Base-by-base conservation (phyloP, 2,888 invertebrate species). In the Lithophane ornitopus region DNA sequence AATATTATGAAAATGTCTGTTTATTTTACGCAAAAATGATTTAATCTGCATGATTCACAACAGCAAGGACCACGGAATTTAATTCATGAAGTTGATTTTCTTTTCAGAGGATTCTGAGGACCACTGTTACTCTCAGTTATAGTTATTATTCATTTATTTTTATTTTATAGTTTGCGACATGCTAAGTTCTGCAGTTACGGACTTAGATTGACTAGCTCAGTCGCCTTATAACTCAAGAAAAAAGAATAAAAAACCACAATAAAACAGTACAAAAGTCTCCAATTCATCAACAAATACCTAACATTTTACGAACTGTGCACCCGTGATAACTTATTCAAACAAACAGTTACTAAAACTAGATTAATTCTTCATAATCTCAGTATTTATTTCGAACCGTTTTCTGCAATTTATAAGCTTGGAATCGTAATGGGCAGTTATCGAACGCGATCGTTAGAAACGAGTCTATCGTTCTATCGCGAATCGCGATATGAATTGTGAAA, bases 401-500 rank as follows among this genome's bases (percentile, higher is more conserved):
- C 72, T 73, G 54, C 79, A 62, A 74, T 74, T 80, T 87, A 77
- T 80, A 80, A 74, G 74, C 74, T 80, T 68, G 11, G 65, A 49
- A 73, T 70, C 34, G 28, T 85, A 86, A 86, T 81, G 28, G 75
- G 22, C 66, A 70, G 80, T 76, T 87, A 84, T 87, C 86, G 28
- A 71, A 41, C 63, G 77, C 83, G 68, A 83, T 85, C 81, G 68
- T 56, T 72, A 34, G 59, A 62, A 67, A 76, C 73, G 67, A 78
- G 67, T 72, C 66, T 79, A 81, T 81, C 76, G 65, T 39, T 58
- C 26, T 76, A 71, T 76, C 70, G 54, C 39, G 71, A 74, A 77
- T n/a, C 22, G 73, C 63, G 73, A 75, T 82, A 82, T 86, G 63
- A 79, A 81, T 87, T 80, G 79, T 65, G 76, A 84, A 87, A 86